Base-by-base conservation (phyloP, 2,888 invertebrate genomes). In the Herminia tarsipennalis region DNA sequence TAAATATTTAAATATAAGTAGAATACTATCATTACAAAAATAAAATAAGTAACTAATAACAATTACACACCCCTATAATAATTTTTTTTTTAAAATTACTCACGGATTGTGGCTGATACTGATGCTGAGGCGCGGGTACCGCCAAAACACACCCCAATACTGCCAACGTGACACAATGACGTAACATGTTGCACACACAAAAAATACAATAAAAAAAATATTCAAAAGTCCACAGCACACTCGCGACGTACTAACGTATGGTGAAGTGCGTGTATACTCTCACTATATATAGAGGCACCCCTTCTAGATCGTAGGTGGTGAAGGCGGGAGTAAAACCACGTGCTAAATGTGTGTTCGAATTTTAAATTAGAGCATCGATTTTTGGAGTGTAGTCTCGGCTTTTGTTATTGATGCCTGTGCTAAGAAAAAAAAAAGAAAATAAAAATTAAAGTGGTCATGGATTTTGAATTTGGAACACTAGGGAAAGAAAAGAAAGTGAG, bases 241-340 rank as follows among this genome's bases (percentile, higher is more conserved):
- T 79, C 88, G 83, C 86, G 81, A 64, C 64, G 68, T 53, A 66
- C 70, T 73, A 72, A 83, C 83, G 83, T 82, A 75, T 79, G 73
- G 64, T 83, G 76, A 77, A 73, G 73, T 79, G 83, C 82, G 81
- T 83, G 78, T 77, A 65, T 39, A 81, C 83, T 79, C 81, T 84
- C 86, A 76, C 85, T 83, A 83, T 90, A 87, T 90, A 91, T 90
- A 90, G 73, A 75, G 73, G 50, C 88, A 88, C 84, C 89, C 89
- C 89, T 86, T 82, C 88, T 87, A 75, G 69, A 49, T 46, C 20
- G 54, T 65, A 53, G 59, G 64, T 66, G 69, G 61, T 65, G 68
- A 73, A 73, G 76, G 86, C 76, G 83, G 84, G 83, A 79, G 81
- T 47, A 47, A 43, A 44, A 48, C 32, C 42, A 58, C 36, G 38